Evolutionary conservation across 2,113 vertebrate species (phyloP).

Genomic region (Bubo blakistoni): DNA sequence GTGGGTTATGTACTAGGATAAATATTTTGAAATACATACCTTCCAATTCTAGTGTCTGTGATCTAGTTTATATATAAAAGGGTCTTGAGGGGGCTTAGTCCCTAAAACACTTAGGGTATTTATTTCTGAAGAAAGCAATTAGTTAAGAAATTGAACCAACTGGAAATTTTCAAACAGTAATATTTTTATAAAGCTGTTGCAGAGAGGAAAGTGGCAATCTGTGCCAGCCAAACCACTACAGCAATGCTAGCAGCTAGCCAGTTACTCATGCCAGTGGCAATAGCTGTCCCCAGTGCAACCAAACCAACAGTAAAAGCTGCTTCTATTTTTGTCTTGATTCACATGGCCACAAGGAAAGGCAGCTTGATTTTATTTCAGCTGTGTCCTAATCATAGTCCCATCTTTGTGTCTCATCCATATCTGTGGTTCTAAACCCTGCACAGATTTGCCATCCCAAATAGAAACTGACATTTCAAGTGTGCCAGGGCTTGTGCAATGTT

Average conservation of each 20-base stretch:
- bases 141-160: not conserved
- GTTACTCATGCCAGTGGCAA: slow-evolving; percentile 40
- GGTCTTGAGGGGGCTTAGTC: not conserved
- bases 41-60: not conserved
- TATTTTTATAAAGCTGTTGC: slow-evolving; percentile 4
- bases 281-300: slow-evolving; percentile 8
- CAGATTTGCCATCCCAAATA: not conserved
- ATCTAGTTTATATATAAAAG: not conserved
- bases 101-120: not conserved
- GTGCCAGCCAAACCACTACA: slow-evolving; percentile 22
- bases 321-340: slow-evolving; percentile 50
- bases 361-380: slow-evolving; percentile 54
- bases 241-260: slow-evolving; percentile 30
- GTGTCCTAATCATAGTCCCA: not conserved
- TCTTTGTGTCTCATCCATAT: not conserved
- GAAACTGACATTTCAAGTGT: slow-evolving; percentile 34
- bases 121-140: not conserved
- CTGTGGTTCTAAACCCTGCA: not conserved
- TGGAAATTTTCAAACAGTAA: not conserved
- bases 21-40: not conserved
- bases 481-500: slow-evolving; percentile 35
- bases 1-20: not conserved
- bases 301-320: slow-evolving; percentile 42
- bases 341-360: slow-evolving; percentile 14
- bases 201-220: not conserved